Base-by-base conservation (phyloP, 1,140 invertebrate genomes). In the Bombus huntii region DNA sequence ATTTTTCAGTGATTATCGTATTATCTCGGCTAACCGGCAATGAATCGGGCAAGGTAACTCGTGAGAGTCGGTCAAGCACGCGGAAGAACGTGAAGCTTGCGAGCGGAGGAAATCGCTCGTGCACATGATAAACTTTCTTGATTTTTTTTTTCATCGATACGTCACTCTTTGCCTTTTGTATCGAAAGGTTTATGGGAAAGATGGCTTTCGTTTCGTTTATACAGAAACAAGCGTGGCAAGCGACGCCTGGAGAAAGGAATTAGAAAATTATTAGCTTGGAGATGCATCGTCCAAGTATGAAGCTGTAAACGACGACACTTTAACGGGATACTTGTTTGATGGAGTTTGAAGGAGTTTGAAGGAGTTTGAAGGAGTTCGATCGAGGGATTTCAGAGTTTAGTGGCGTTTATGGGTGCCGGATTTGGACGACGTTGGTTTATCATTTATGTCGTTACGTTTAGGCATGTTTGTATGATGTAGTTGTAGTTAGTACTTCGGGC, bases 1-100 rank as follows among this genome's bases (percentile, higher is more conserved):
- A 59, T 59, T 81, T 81, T 81, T 81, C 47, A 71, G 66, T 34
- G 72, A 81, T 72, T 42, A 72, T 72, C 34, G 37, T 44, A 53
- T 81, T 81, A 81, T 72, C 68, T 42, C 25, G n/a, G 39, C 4
- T 68, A 37, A 79, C 62, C 62, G 77, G 31, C 31, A 15, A 31
- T 12, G 44, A 42, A 59, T 53, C 68, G 47, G 62, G 37, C 57
- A 18, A 31, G 34, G 75, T 18, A 62, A 53, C 66, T 62, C n/a
- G 68, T 39, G 79, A 53, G 62, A 66, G 62, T 66, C 74, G 74
- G 74, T 59, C 74, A 59, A 44, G 31, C 62, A 79, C 62, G 77
- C 77, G 77, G 77, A 68, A 79, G 22, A 78, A 10, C 22, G n/a
- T 12, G 77, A 28, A 12, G n/a, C 42, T n/a, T 37, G 25, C 18